phyloP scores from a whole-genome alignment of 2,888 invertebrate genomes.

The Campoletis raptor region DNA sequence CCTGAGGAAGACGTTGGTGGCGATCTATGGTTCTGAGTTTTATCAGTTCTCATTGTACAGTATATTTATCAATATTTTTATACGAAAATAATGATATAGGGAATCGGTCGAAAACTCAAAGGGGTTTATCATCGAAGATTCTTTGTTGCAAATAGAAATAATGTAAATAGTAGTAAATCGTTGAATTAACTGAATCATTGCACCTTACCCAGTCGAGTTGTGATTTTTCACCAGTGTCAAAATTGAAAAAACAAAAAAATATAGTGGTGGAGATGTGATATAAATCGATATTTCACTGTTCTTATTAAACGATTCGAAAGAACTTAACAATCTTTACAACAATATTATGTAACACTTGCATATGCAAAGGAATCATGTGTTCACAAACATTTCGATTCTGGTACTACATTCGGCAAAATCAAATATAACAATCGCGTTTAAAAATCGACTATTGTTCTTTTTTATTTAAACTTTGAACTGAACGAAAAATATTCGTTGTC shows the following conservation, averaged over 20 bases:
- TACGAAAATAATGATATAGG: conserved; percentile 33
- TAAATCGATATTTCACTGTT: not conserved
- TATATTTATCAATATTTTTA: conserved; percentile 61
- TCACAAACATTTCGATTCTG: conserved; percentile 1
- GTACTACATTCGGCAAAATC: not conserved
- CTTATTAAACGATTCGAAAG: not conserved
- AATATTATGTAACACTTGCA: not conserved
- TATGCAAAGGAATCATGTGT: not conserved
- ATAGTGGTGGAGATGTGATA: not conserved
- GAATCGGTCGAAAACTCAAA: conserved; percentile 19
- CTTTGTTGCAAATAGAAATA: conserved; percentile 8
- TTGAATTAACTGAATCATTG: conserved; percentile 18
- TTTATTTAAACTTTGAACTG: not conserved
- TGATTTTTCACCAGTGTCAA: not conserved
- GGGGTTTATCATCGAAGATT: conserved; percentile 9
- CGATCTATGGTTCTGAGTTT: conserved; percentile 87
- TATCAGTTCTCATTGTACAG: conserved; percentile 52
- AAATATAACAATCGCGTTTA: not conserved
- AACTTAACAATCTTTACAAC: conserved; percentile 21
- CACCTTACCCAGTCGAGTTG: not conserved
- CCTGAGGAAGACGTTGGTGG: conserved; percentile 86
- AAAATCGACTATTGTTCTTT: not conserved
- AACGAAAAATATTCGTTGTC: no score
- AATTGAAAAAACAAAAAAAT: not conserved
- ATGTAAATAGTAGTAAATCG: conserved; percentile 31